Base-by-base conservation (phyloP, 2,888 invertebrate genomes). In the Cerceris rybyensis region DNA sequence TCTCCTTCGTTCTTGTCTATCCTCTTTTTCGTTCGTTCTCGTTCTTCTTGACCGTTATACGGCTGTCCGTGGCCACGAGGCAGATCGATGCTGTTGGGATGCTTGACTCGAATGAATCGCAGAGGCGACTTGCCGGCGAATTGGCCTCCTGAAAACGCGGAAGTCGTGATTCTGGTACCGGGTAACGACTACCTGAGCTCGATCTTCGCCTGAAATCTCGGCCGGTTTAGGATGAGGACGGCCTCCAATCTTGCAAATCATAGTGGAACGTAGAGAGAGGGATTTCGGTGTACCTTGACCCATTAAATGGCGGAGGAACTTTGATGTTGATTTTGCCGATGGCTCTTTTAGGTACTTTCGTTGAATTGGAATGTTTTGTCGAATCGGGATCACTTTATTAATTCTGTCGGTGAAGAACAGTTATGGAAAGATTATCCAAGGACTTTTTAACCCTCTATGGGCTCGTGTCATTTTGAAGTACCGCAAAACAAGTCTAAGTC, bases 41-140 rank as follows among this genome's bases (percentile, higher is more conserved):
- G 50, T 54, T 64, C 14, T 50, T 50, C 17, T n/a, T 55, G 59
- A 78, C 82, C 75, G 84, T 83, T 83, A 83, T 64, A 54, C 73
- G 75, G 43, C 49, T 69, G 70, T 63, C 72, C 69, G 64, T 59
- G 71, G 74, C 71, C 64, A 57, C 14, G 54, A 50, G 52, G 61
- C 66, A 84, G 83, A 83, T 83, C 78, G 83, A 84, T 84, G 83
- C 68, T 46, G 68, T 41, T 39, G 70, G 54, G 70, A 54, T 57
- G 66, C 54, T 57, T 73, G 83, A 81, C 78, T 83, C 70, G 83
- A 84, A 83, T 74, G 84, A 79, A 78, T 69, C 84, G 78, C 70
- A 55, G 54, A 52, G 65, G 60, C 41, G 54, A 54, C 60, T 14
- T 67, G 76, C 64, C 57, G 72, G 75, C 64, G 80, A 74, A 78